A percentile compares a stretch with the other conserved stretches of the same genome.
Conservation (phyloP, 2,797 vertebrate genomes). For the Gambelia wislizenii region DNA sequence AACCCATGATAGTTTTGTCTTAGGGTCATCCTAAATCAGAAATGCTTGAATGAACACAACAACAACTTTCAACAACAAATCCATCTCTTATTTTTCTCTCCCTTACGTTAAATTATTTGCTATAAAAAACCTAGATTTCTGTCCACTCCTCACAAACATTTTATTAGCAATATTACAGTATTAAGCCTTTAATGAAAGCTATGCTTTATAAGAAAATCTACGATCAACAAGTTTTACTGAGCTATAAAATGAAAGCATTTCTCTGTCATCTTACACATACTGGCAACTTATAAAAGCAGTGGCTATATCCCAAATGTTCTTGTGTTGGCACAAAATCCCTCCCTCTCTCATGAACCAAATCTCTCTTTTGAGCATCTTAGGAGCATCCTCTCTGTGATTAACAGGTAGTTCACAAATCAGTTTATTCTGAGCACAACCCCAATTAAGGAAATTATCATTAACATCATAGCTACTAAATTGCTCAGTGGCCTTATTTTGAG, state of each 20-base stretch:
- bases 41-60: too few relatives aligned
- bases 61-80: neutral
- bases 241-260: slow-evolving; percentile 11
- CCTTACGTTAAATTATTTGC: too few relatives aligned
- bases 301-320: neutral
- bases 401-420: neutral
- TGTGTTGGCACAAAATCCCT: neutral
- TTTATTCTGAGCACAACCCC: neutral
- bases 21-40: too few relatives aligned
- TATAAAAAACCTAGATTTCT: neutral
- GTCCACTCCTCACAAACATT: neutral
- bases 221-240: neutral
- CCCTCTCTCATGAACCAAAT: neutral
- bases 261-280: neutral
- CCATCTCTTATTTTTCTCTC: neutral
- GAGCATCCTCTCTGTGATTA: slow-evolving; percentile 10
- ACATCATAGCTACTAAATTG: neutral
- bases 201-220: neutral
- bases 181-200: neutral
- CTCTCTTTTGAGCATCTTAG: slow-evolving; percentile 3
- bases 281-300: neutral
- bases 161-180: slow-evolving; percentile 1
- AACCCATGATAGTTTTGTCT: too few relatives aligned
- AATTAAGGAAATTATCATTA: neutral
- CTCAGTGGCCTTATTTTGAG: neutral